A percentile compares a stretch with the other conserved stretches of the same genome.
These are phyloP conservation scores for Callyntrura sp. DNA, from an alignment of 2,888 invertebrate species.

Conservation along the genomic window DNA sequence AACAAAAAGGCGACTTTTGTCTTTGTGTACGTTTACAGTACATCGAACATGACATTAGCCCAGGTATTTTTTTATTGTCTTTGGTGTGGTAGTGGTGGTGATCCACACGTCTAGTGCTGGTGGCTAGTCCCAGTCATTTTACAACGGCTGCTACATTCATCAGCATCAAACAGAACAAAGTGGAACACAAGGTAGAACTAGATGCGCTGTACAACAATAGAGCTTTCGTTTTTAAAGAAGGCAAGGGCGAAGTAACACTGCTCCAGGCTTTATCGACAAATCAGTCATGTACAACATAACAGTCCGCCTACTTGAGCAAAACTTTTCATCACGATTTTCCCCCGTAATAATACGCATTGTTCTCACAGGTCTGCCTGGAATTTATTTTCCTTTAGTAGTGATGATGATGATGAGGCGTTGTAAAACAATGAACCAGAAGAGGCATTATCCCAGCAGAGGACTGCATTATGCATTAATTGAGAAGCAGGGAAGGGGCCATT, in stretches of 20 bases:
- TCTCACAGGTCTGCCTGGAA: conserved; percentile 16
- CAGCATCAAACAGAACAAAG: background rate
- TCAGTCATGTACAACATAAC: conserved; percentile 39
- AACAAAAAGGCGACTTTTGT: conserved; percentile 21
- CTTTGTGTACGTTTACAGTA: background rate
- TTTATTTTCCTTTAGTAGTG: conserved; percentile 5
- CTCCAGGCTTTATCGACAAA: conserved; percentile 64
- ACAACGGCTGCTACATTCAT: conserved; percentile 22
- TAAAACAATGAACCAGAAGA: conserved; percentile 13
- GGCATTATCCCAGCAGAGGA: conserved; percentile 1
- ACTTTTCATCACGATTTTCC: conserved; percentile 51
- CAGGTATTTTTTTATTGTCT: conserved; percentile 44
- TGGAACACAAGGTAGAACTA: too few species aligned
- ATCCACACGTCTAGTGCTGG: background rate
- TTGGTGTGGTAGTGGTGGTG: conserved; percentile 32
- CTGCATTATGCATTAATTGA: conserved; percentile 39
- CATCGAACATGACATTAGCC: conserved; percentile 44
- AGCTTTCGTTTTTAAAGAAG: conserved; percentile 2
- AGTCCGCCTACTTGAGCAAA: conserved; percentile 65
- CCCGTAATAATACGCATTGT: background rate
- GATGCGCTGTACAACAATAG: background rate
- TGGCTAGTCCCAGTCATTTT: conserved; percentile 32
- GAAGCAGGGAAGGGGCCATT: conserved; percentile 1
- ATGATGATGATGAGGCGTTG: conserved; percentile 43
- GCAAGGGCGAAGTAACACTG: conserved; percentile 32